These are phyloP conservation scores for Glaucidium brasilianum DNA, from an alignment of 2,113 vertebrate species.

Conservation along the genomic window DNA sequence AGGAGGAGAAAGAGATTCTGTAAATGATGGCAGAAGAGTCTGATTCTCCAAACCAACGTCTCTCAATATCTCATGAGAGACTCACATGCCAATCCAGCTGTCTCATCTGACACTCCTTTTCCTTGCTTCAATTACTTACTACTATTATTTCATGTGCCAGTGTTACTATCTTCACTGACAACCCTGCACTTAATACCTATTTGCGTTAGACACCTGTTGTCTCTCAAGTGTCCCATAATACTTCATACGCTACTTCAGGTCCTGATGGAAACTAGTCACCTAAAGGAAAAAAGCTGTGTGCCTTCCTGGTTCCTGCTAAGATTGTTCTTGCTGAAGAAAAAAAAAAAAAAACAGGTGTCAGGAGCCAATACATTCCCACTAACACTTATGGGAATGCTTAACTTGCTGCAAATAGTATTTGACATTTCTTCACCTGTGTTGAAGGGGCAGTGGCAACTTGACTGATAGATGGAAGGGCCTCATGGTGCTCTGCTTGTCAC, in stretches of 20 bases:
- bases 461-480: not conserved
- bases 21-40: not conserved
- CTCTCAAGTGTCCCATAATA: not conserved
- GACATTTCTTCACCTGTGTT: not conserved
- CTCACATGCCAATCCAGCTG: not conserved
- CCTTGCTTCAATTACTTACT: not conserved
- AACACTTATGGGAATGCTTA: not conserved
- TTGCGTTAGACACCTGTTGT: not conserved
- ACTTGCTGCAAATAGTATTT: constrained; percentile 2
- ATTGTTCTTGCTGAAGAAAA: not conserved
- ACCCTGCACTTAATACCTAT: not conserved
- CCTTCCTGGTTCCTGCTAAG: not conserved
- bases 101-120: constrained; percentile 16
- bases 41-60: not conserved
- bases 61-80: not conserved
- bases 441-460: not conserved
- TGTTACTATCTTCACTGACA: not conserved
- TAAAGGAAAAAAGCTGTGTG: not conserved
- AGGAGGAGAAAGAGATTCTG: not conserved
- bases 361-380: not conserved
- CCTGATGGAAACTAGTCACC: not conserved
- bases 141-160: not conserved
- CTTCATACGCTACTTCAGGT: not conserved
- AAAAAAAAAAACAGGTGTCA: not conserved
- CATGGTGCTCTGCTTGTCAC: not conserved